Evolutionary conservation across 2,797 vertebrate genomes (phyloP), one percentile per base, ranked within the genome.

Genomic region (Kryptopterus vitreolus): DNA sequence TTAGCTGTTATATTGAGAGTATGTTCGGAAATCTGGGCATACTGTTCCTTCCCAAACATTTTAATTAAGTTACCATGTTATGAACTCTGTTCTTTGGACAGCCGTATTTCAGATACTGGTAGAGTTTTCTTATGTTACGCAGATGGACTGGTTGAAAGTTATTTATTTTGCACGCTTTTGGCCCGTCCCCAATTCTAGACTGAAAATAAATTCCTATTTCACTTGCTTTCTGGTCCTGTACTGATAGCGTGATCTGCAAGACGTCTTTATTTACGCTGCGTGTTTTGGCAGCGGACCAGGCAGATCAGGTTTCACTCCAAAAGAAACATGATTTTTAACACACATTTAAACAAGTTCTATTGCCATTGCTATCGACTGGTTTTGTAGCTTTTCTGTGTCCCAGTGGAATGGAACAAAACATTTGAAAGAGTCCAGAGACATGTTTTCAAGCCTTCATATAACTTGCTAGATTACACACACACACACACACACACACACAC

Each of bases 131-230:
- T 62, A 31, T 52, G 71, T 74, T 74, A 24, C 59, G 52, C n/a
- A 78, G 55, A 59, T 76, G 62, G 63, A 48, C 31, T 72, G 48
- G 63, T 43, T 22, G 31, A 77, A 38, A 83, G 76, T 61, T 70
- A 77, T 84, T 81, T 83, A 78, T 77, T 83, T 78, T 82, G 52
- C 13, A 35, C 62, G 55, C 78, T 77, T n/a, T 77, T 78, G 70
- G 75, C 69, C 22, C n/a, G 69, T 78, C 57, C 58, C 70, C 79
- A 69, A 73, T 75, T 46, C 53, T 15, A 50, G 29, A 20, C 62
- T 77, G 22, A 71, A n/a, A 78, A 80, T 75, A 31, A 61, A 69
- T 22, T 73, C 46, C 52, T 76, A 50, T 55, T 81, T 79, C 43
- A 43, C 15, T 69, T 69, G 73, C 81, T 74, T 77, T 74, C 59